A percentile compares a stretch with the other conserved stretches of the same genome.
Conservation (phyloP, 2,797 vertebrate species). For the Eidolon dupreanum region DNA sequence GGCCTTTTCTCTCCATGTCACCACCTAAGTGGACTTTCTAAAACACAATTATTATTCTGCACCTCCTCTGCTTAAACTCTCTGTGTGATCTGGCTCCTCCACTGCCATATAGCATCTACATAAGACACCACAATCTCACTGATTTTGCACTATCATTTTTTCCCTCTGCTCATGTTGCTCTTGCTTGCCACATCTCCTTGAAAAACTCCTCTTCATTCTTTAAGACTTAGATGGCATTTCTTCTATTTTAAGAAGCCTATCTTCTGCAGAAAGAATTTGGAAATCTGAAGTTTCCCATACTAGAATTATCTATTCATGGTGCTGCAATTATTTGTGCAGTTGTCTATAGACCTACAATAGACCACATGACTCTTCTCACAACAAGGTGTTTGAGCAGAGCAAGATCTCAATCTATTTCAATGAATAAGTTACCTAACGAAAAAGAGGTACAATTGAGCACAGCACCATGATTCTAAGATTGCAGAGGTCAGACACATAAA, state of each 20-base stretch:
- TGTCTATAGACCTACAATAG: background rate
- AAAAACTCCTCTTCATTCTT: background rate
- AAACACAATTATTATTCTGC: background rate
- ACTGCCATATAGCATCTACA: background rate
- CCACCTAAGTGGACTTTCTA: background rate
- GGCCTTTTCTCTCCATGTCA: background rate
- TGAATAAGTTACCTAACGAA: background rate
- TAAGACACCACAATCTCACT: background rate
- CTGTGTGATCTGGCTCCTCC: background rate
- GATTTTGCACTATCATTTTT: background rate
- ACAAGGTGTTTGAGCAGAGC: background rate
- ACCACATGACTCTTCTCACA: background rate
- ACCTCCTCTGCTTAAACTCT: background rate
- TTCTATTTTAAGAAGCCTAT: background rate
- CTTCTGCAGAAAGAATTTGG: background rate
- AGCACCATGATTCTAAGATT: background rate
- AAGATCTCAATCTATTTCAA: background rate
- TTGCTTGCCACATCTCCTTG: background rate
- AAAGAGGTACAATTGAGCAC: background rate
- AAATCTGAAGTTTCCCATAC: background rate
- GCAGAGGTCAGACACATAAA: background rate
- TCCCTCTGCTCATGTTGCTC: background rate
- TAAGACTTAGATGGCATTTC: background rate
- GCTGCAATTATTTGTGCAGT: background rate
- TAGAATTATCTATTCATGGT: background rate